phyloP scores from a whole-genome alignment of 2,797 vertebrate genomes.

The Adrianichthys oophorus region DNA sequence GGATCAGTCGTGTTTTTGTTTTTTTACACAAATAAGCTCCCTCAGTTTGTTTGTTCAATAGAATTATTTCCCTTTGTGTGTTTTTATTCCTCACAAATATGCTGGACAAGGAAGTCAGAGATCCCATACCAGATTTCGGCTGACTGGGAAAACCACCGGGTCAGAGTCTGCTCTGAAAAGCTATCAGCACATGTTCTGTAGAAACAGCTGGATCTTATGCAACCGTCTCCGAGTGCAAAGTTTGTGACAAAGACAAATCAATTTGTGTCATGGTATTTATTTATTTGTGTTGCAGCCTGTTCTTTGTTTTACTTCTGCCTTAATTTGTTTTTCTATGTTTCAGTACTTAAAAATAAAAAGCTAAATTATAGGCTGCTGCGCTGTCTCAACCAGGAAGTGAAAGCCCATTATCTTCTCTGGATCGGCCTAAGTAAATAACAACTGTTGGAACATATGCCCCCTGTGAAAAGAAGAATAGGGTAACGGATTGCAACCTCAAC shows the following conservation, averaged over 20 bases:
- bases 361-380: constrained; percentile 19
- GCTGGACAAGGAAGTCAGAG: constrained; percentile 41
- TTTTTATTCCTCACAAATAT: constrained; percentile 45
- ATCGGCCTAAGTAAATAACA: constrained; percentile 26
- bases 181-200: constrained; percentile 19
- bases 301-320: background rate
- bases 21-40: constrained; percentile 42
- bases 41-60: constrained; percentile 35
- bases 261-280: background rate
- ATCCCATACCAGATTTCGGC: constrained; percentile 46
- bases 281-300: background rate
- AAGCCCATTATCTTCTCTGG: constrained; percentile 36
- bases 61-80: constrained; percentile 27
- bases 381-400: constrained; percentile 23
- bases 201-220: constrained; percentile 34
- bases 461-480: too few relatives aligned
- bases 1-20: constrained; percentile 21
- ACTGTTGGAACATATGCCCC: too few relatives aligned
- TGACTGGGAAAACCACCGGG: constrained; percentile 38
- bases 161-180: constrained; percentile 31
- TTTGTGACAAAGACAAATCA: constrained; percentile 14
- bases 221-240: constrained; percentile 23
- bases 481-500: too few relatives aligned
- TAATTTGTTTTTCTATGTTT: constrained; percentile 11
- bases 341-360: constrained; percentile 29